Evolutionary conservation across 2,113 vertebrate species (phyloP).

Genomic region (Lonchura striata): DNA sequence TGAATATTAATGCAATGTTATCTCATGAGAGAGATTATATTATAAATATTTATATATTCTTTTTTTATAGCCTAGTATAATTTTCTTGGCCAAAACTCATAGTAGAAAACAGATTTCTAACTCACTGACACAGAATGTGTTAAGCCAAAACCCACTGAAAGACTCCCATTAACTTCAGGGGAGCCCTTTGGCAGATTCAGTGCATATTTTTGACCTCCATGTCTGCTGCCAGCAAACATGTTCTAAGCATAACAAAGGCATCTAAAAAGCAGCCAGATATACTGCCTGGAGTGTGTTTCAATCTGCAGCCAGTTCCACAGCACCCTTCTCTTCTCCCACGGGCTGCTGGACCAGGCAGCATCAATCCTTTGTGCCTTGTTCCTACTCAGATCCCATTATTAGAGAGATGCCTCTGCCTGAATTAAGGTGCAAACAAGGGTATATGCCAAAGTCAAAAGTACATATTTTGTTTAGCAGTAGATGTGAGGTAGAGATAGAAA

Average conservation of each 20-base stretch:
- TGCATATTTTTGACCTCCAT: not conserved
- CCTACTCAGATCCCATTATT: not conserved
- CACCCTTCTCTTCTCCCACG: not conserved
- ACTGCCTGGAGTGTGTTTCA: not conserved
- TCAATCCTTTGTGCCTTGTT: not conserved
- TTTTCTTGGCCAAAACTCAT: not conserved
- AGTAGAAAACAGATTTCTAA: not conserved
- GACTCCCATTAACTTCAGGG: not conserved
- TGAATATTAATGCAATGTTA: slow-evolving; percentile 12
- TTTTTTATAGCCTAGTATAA: not conserved
- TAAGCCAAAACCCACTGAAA: not conserved
- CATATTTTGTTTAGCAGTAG: not conserved
- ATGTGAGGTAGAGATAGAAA: not conserved
- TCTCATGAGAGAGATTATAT: not conserved
- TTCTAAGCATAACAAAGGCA: not conserved
- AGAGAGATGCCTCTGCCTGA: not conserved
- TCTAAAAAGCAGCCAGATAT: not conserved
- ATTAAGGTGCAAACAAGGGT: not conserved
- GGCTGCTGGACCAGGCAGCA: not conserved
- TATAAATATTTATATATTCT: not conserved
- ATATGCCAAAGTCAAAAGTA: not conserved
- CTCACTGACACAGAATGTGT: not conserved
- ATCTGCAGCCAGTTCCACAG: not conserved
- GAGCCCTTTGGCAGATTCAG: not conserved
- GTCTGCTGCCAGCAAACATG: not conserved